Evolutionary conservation across 2,888 invertebrate genomes (phyloP).

Genomic region (Rutpela maculata): DNA sequence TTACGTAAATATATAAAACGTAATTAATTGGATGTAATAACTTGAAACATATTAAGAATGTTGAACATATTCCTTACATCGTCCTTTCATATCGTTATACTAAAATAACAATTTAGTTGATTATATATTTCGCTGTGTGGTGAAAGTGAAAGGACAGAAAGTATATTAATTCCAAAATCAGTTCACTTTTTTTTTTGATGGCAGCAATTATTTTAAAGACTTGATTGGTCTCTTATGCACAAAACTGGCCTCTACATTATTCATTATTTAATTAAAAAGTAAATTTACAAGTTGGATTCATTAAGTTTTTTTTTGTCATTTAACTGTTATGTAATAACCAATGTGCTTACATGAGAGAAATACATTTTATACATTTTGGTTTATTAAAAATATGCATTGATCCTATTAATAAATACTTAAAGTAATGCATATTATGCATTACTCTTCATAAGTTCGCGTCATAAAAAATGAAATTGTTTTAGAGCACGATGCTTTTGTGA

Average conservation of each 20-base stretch:
- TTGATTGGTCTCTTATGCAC: not conserved
- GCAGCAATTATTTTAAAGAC: conserved; percentile 9
- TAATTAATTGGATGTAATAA: not conserved
- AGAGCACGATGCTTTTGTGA: too few relatives aligned
- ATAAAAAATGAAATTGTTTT: too few relatives aligned
- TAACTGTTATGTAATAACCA: too few relatives aligned
- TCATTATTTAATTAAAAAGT: not conserved
- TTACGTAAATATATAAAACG: conserved; percentile 1
- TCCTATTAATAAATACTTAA: too few relatives aligned
- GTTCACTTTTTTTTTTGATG: conserved; percentile 3
- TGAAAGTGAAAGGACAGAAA: conserved; percentile 39
- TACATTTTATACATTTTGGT: too few relatives aligned
- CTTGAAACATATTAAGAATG: not conserved
- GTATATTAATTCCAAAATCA: conserved; percentile 7
- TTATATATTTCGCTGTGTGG: not conserved
- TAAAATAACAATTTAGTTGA: not conserved
- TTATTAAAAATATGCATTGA: too few relatives aligned
- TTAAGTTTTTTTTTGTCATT: too few relatives aligned
- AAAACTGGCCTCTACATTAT: not conserved
- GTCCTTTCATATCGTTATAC: not conserved
- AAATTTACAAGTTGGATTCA: not conserved
- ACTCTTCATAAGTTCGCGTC: too few relatives aligned
- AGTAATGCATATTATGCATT: too few relatives aligned
- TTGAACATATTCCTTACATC: not conserved
- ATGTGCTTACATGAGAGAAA: too few relatives aligned